These are phyloP conservation scores for Cheirogaleus major DNA, from an alignment of 2,797 vertebrate genomes.

Conservation along the genomic window DNA sequence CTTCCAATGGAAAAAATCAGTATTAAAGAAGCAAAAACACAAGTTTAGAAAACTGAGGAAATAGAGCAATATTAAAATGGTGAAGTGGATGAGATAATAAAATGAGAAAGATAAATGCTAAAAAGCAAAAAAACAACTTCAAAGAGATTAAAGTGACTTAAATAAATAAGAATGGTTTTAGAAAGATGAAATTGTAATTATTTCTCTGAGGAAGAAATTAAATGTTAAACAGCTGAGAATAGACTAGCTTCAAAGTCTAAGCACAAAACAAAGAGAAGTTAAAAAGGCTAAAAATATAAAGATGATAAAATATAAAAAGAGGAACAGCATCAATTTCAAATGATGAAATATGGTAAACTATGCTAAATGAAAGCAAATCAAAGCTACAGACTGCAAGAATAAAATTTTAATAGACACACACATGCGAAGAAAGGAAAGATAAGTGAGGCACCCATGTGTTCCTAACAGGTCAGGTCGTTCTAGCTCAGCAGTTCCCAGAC, in stretches of 20 bases:
- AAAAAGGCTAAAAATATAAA: slow-evolving; percentile 12
- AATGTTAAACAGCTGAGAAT: not conserved
- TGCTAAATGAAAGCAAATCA: not conserved
- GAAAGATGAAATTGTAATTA: slow-evolving; percentile 15
- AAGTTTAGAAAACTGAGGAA: slow-evolving; percentile 2
- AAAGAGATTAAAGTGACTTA: not conserved
- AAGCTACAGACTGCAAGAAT: not conserved
- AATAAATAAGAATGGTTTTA: not conserved
- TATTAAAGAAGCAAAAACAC: not conserved
- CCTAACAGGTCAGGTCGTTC: not conserved
- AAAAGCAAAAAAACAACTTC: not conserved
- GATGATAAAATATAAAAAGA: not conserved
- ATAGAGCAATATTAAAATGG: not conserved
- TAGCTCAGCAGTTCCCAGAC: not conserved
- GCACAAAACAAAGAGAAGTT: not conserved
- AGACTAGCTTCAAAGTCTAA: not conserved
- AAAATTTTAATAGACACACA: not conserved
- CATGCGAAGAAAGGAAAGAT: not conserved
- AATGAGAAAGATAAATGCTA: not conserved
- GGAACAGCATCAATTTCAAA: not conserved
- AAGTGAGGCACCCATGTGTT: not conserved
- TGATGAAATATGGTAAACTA: not conserved
- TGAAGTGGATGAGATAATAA: not conserved
- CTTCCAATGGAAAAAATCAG: not conserved
- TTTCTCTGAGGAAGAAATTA: not conserved